phyloP scores from a whole-genome alignment of 1,140 invertebrate species.

The Ditylenchus dipsaci region DNA sequence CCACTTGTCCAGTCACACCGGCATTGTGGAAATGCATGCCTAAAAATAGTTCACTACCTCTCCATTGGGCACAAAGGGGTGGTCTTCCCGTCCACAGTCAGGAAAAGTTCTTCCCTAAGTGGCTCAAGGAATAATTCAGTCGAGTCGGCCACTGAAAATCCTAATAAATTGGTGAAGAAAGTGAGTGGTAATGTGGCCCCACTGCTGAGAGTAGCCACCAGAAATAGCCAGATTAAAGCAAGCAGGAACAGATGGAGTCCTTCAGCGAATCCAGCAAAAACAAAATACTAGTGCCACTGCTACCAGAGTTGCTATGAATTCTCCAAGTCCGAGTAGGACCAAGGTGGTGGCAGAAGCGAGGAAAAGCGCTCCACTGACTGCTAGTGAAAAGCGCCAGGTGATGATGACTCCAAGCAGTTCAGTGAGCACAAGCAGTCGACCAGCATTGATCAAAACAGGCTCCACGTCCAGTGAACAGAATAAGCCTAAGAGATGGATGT shows the following conservation, averaged over 20 bases:
- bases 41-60: too few relatives aligned
- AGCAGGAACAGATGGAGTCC: neutral
- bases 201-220: neutral
- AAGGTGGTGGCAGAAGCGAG: neutral
- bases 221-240: conserved; percentile 2
- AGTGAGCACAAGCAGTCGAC: neutral
- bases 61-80: too few relatives aligned
- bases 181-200: too few relatives aligned
- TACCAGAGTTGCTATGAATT: neutral
- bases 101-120: too few relatives aligned
- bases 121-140: too few relatives aligned
- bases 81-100: too few relatives aligned
- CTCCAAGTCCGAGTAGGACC: neutral
- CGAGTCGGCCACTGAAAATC: too few relatives aligned
- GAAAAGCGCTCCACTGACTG: neutral
- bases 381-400: neutral
- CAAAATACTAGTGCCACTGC: neutral
- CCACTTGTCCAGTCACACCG: too few relatives aligned
- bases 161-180: too few relatives aligned
- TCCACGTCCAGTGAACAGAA: neutral
- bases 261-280: neutral
- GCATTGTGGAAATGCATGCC: too few relatives aligned
- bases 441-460: conserved; percentile 1
- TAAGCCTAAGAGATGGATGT: neutral
- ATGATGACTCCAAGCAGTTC: conserved; percentile 9